Percentiles rank a stretch among this genome's conserved stretches.
Conservation (phyloP, 1,140 invertebrate species). For the Nilaparvata lugens region DNA sequence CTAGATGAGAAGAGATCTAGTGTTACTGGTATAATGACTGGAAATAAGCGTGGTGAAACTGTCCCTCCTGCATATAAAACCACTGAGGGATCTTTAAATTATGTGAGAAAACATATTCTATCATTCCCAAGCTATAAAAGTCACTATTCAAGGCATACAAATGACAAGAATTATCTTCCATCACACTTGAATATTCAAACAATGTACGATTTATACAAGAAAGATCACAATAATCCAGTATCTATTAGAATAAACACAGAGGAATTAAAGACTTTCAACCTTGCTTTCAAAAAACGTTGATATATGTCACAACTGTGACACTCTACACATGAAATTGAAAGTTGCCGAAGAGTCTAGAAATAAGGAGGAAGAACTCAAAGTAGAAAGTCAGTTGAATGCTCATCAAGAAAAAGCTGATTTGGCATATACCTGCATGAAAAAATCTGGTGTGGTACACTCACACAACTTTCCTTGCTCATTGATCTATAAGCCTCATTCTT, state of each 20-base stretch:
- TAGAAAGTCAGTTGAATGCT: neutral
- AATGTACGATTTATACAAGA: constrained; percentile 15
- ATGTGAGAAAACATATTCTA: neutral
- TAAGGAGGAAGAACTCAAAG: neutral
- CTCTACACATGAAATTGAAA: constrained; percentile 16
- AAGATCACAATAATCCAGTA: constrained; percentile 1
- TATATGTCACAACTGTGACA: constrained; percentile 21
- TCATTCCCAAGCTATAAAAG: constrained; percentile 11
- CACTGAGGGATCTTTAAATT: neutral
- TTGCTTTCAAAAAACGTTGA: constrained; percentile 19
- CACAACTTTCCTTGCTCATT: no score
- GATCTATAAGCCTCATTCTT: no score
- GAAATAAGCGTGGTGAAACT: neutral
- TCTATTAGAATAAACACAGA: neutral
- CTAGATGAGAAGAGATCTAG: neutral
- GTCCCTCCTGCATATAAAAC: neutral
- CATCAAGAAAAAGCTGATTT: constrained; percentile 13
- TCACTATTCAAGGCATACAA: constrained; percentile 9
- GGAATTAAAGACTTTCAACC: constrained; percentile 15
- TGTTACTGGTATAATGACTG: neutral
- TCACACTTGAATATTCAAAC: constrained; percentile 14
- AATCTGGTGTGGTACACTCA: no score
- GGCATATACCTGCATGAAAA: constrained; percentile 5
- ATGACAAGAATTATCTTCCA: constrained; percentile 17
- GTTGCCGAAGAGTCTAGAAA: neutral